Conservation (phyloP, 2,888 invertebrate species). For the Lasiommata megera region DNA sequence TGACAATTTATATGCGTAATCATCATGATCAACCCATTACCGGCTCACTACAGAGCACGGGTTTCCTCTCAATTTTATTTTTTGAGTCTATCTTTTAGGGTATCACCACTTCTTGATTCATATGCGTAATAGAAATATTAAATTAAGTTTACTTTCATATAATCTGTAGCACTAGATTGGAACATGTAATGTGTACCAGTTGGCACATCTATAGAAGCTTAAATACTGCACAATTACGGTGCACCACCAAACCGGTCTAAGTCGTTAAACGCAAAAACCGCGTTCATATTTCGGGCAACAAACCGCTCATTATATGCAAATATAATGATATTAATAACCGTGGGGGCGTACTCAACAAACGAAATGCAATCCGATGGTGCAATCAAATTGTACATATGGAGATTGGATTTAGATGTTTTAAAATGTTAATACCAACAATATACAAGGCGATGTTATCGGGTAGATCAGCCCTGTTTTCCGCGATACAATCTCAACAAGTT, state of each 20-base stretch:
- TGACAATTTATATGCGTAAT: no score
- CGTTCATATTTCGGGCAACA: constrained; percentile 33
- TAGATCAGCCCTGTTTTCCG: no score
- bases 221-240: constrained; percentile 23
- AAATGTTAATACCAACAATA: background rate
- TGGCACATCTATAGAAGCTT: background rate
- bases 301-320: constrained; percentile 44
- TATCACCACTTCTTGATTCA: no score
- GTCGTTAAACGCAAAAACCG: constrained; percentile 37
- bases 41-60: no score
- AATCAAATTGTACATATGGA: constrained; percentile 12
- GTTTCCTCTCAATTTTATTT: no score
- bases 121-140: no score
- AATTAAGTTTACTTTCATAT: no score
- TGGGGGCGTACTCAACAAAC: constrained; percentile 32
- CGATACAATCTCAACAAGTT: no score
- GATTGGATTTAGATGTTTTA: constrained; percentile 4
- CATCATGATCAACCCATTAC: no score
- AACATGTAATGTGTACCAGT: background rate
- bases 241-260: constrained; percentile 21
- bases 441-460: no score
- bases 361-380: constrained; percentile 30
- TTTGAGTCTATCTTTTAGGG: no score
- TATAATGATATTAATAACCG: constrained; percentile 34
- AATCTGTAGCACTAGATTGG: no score